Percentiles rank a stretch among this genome's conserved stretches.
These are phyloP conservation scores for Anisognathus igniventris DNA, from an alignment of 2,797 vertebrate species.

Conservation along the genomic window DNA sequence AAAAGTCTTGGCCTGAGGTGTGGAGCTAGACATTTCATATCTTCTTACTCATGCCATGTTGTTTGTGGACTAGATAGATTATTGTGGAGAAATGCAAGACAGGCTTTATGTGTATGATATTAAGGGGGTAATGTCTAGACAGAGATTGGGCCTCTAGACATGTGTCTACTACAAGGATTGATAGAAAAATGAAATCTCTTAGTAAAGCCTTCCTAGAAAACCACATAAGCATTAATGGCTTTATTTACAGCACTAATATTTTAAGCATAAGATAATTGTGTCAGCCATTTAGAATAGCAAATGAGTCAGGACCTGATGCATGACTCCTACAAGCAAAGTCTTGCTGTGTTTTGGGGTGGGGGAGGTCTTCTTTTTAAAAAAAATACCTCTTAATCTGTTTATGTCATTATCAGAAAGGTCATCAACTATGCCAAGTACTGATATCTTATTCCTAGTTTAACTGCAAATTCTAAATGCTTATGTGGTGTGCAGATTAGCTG, in stretches of 20 bases:
- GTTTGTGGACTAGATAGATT: background rate
- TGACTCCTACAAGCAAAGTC: background rate
- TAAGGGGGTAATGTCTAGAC: background rate
- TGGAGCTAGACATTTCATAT: background rate
- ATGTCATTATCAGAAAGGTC: slow-evolving; percentile 23
- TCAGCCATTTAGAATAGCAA: background rate
- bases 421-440: slow-evolving; percentile 14
- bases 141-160: background rate
- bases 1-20: background rate
- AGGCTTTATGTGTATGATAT: background rate
- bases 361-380: background rate
- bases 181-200: slow-evolving; percentile 22
- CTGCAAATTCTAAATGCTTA: slow-evolving; percentile 58
- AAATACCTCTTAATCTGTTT: background rate
- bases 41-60: background rate
- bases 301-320: background rate
- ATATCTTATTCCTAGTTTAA: slow-evolving; percentile 53
- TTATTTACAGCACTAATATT: slow-evolving; percentile 3
- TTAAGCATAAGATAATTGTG: slow-evolving; percentile 17
- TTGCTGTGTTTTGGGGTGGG: background rate
- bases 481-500: slow-evolving; percentile 56
- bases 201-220: slow-evolving; percentile 28
- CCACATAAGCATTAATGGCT: slow-evolving; percentile 1
- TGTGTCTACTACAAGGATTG: background rate
- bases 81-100: background rate